Conservation (phyloP, 2,113 vertebrate genomes). For the Oriolus oriolus region DNA sequence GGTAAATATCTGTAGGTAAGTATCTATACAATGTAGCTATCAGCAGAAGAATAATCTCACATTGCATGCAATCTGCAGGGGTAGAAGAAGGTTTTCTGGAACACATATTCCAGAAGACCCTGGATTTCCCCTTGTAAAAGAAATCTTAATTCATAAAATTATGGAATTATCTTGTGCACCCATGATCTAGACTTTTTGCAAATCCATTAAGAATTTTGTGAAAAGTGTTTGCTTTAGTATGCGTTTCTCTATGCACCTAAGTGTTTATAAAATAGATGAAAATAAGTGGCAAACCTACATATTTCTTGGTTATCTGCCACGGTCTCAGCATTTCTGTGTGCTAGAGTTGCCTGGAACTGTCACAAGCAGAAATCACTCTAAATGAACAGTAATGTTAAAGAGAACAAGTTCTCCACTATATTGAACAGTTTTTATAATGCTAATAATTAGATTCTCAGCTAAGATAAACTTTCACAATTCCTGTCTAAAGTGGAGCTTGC, state of each 20-base stretch:
- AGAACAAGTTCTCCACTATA: background rate
- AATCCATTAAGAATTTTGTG: background rate
- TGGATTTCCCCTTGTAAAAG: background rate
- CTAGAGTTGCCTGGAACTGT: background rate
- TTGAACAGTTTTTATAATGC: background rate
- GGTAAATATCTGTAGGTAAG: background rate
- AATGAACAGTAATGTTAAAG: background rate
- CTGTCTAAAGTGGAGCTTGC: background rate
- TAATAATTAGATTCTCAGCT: background rate
- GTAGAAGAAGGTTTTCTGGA: background rate
- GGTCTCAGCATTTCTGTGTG: background rate
- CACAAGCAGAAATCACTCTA: background rate
- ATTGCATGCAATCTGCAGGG: background rate
- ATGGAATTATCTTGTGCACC: background rate
- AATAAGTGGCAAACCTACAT: background rate
- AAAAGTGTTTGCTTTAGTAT: background rate
- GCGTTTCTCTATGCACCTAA: background rate
- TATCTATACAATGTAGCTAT: background rate
- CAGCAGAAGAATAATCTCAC: background rate
- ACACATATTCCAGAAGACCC: rapidly evolving
- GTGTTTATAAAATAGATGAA: background rate
- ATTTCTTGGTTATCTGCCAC: background rate
- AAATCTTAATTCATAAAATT: background rate
- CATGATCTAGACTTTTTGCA: background rate
- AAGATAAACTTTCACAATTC: background rate